Conservation (phyloP, 2,888 invertebrate genomes). For the Ormyrus rosae region DNA sequence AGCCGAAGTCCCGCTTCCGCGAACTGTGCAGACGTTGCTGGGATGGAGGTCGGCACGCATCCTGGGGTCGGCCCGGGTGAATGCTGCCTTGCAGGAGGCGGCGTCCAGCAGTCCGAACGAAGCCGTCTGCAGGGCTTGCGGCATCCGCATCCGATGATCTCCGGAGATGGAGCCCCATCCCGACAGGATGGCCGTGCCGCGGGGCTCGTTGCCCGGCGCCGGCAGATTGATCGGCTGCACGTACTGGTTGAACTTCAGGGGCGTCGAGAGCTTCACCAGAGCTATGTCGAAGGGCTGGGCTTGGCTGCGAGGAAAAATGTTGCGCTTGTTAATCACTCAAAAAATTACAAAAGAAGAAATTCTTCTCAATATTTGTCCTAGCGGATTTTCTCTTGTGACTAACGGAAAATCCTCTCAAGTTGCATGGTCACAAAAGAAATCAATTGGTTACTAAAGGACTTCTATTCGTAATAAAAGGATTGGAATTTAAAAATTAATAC, state of each 20-base stretch:
- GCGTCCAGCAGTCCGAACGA: conserved; percentile 65
- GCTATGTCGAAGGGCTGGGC: conserved; percentile 77
- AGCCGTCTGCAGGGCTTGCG: conserved; percentile 67
- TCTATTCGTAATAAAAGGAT: too few relatives aligned
- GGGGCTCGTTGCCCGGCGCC: conserved; percentile 59
- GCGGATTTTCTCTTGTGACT: too few relatives aligned
- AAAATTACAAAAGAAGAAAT: too few relatives aligned
- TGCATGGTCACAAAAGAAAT: too few relatives aligned
- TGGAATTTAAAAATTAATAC: too few relatives aligned
- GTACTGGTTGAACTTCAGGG: conserved; percentile 66
- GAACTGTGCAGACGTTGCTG: too few relatives aligned
- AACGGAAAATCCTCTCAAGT: too few relatives aligned
- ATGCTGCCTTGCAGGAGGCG: conserved; percentile 61
- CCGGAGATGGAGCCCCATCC: conserved; percentile 76
- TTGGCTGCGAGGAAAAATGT: conserved; percentile 57
- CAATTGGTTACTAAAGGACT: too few relatives aligned
- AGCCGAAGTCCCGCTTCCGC: too few relatives aligned
- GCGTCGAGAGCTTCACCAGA: conserved; percentile 72
- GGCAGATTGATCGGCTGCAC: conserved; percentile 74
- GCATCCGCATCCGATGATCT: conserved; percentile 59
- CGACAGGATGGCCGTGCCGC: conserved; percentile 67
- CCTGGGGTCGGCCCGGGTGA: conserved; percentile 31
- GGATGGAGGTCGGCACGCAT: too few relatives aligned
- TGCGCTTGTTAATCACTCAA: too few relatives aligned
- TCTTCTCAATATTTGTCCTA: too few relatives aligned